Base-by-base conservation (phyloP, 2,888 invertebrate species). In the Agrotis exclamationis region DNA sequence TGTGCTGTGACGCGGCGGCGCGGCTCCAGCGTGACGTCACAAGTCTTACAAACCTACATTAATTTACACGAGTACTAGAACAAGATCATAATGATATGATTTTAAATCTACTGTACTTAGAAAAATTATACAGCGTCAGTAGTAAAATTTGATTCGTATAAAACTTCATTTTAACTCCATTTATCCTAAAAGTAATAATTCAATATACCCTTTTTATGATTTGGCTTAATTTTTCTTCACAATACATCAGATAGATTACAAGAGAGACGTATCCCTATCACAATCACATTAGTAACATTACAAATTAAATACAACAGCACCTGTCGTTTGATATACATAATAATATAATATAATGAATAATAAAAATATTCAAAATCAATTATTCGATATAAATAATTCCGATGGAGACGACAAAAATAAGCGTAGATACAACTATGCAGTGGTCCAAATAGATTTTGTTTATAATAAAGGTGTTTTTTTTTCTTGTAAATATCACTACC, bases 191-290 rank as follows among this genome's bases (percentile, higher is more conserved):
- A 92, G 93, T 94, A 94, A 94, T 92, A 93, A 92, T 93, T 94
- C 91, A 94, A 93, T 94, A 94, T 95, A 95, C 94, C 95, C 94
- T 93, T 94, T 91, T 91, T 94, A 94, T 95, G 95, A 95, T 96
- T 96, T 95, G 95, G 95, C 95, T 93, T 93, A 93, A 87, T 90
- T 88, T 88, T 85, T 84, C 83, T 91, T 90, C 88, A 92, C 89
- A 92, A 89, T 92, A 92, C 91, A 92, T 91, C 90, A 88, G 89
- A 92, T 90, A 92, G 92, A 91, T 91, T 91, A 93, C 88, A 92
- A 93, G 93, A 95, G 94, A 94, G 94, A 92, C 92, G 89, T 86
- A 91, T 89, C 89, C 87, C 89, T 94, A 94, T 95, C 94, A 95
- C 94, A 94, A 92, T 92, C 87, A 91, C 89, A 89, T 92, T 90